Base-by-base conservation (phyloP, 1,140 invertebrate species). In the Coptotermes formosanus region DNA sequence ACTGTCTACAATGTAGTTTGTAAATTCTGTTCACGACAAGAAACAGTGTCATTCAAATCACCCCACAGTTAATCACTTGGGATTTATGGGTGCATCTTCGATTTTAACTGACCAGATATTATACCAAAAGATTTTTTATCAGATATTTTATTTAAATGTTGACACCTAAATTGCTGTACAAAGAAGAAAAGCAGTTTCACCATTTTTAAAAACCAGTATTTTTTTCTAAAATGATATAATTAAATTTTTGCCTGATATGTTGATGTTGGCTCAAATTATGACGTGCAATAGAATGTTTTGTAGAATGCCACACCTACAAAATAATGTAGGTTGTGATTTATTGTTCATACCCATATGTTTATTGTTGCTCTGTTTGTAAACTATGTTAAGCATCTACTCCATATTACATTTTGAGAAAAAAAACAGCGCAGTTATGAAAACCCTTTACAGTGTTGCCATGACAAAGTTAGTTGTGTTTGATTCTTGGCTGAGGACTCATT, bases 231-330 rank as follows among this genome's bases (percentile, higher is more conserved):
- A 45, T 84, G 45, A 16, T 44, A 19, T 14, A 25, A 32, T 19
- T 84, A 52, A 45, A 12, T 83, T 45, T 52, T 45, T 52, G 30
- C 16, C 30, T 59, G 32, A 32, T 52, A 48, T 52, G 45, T 84
- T 45, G 30, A 52, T 84, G 83, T 84, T 30, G 83, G 45, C 83
- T 84, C 82, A 83, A 55, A 84, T 21, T 84, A 45, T 52, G 52
- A 84, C 12, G 83, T 84, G 83, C 83, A 84, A 84, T 84, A 84
- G 83, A 75, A 75, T 75, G 25, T 75, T 75, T 75, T 30, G 64
- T 75, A 75, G 64, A 64, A n/a, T 75, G 8, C 64, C 64, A 75
- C 16, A 75, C 64, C 64, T 75, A 75, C 14, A 14, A 55, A 55
- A 4, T 55, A 55, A 55, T 75, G 64, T 30, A 75, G 64, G 64